A percentile compares a stretch with the other conserved stretches of the same genome.
Evolutionary conservation across 2,888 invertebrate genomes (phyloP).

Genomic region (Tethea ocularis): DNA sequence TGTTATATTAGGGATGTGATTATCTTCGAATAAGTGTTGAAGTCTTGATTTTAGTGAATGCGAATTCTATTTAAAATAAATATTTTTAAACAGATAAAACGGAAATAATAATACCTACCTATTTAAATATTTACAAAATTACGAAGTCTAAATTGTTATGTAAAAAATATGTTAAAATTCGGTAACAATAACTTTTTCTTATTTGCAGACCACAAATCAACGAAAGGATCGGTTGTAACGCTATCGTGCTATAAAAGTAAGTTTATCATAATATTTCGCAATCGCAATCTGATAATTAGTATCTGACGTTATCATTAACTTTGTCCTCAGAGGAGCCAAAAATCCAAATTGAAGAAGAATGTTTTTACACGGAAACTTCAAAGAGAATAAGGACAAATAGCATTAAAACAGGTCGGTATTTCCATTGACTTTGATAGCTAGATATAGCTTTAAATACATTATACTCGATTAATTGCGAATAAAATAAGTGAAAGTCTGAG

Average conservation of each 20-base stretch:
- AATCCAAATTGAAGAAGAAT: constrained; percentile 76
- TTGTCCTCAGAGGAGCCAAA: constrained; percentile 73
- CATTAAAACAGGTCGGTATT: constrained; percentile 61
- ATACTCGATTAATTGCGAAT: too few species aligned
- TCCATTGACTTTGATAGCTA: background rate
- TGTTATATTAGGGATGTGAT: background rate
- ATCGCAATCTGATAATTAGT: background rate
- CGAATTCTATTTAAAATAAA: background rate
- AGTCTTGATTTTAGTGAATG: too few species aligned
- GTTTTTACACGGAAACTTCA: constrained; percentile 63
- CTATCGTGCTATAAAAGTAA: constrained; percentile 85
- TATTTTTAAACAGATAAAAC: constrained; percentile 12
- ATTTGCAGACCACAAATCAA: constrained; percentile 83
- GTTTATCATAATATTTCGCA: constrained; percentile 46
- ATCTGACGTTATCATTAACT: constrained; percentile 1
- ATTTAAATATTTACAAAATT: constrained; percentile 19
- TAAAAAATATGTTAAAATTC: background rate
- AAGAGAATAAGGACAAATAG: constrained; percentile 68
- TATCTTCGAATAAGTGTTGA: too few species aligned
- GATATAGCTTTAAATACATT: too few species aligned
- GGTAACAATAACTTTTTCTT: constrained; percentile 25
- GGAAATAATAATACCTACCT: too few species aligned
- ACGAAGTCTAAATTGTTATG: too few species aligned
- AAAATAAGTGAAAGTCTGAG: too few species aligned
- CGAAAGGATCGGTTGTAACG: constrained; percentile 83